phyloP scores from a whole-genome alignment of 2,113 vertebrate genomes.

The Xiphorhynchus elegans region DNA sequence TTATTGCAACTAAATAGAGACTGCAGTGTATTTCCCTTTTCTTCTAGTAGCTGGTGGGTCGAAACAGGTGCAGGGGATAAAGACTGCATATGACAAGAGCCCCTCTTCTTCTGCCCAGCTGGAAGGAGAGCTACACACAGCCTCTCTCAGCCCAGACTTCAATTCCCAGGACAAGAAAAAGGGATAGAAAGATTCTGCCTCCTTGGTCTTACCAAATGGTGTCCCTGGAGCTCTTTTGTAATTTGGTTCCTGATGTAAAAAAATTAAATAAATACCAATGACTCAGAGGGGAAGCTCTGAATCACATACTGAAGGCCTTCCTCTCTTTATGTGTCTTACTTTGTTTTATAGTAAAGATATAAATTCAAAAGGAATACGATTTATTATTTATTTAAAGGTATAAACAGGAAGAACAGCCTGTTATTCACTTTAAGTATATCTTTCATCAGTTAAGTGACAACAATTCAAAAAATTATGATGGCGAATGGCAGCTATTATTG shows the following conservation, averaged over 20 bases:
- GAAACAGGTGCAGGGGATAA: slow-evolving; percentile 1
- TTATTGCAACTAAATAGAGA: slow-evolving; percentile 21
- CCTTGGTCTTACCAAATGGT: background rate
- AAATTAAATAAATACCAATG: background rate
- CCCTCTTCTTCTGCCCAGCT: slow-evolving; percentile 20
- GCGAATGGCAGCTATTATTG: background rate
- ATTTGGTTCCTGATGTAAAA: background rate
- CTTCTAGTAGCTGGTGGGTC: background rate
- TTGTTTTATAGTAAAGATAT: background rate
- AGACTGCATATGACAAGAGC: background rate
- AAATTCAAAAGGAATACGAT: background rate
- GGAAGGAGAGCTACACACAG: background rate
- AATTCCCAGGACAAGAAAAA: background rate
- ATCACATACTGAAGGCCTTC: background rate
- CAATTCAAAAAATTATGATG: background rate
- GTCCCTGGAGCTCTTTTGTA: background rate
- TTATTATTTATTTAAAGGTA: background rate
- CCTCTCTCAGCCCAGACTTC: background rate
- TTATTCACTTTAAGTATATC: background rate
- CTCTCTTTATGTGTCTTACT: background rate
- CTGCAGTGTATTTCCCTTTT: background rate
- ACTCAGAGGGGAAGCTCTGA: background rate
- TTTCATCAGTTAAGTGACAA: background rate
- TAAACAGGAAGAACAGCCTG: background rate
- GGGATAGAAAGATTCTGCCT: background rate